Evolutionary conservation across 2,797 vertebrate genomes (phyloP).

Genomic region (Smutsia temminckii): DNA sequence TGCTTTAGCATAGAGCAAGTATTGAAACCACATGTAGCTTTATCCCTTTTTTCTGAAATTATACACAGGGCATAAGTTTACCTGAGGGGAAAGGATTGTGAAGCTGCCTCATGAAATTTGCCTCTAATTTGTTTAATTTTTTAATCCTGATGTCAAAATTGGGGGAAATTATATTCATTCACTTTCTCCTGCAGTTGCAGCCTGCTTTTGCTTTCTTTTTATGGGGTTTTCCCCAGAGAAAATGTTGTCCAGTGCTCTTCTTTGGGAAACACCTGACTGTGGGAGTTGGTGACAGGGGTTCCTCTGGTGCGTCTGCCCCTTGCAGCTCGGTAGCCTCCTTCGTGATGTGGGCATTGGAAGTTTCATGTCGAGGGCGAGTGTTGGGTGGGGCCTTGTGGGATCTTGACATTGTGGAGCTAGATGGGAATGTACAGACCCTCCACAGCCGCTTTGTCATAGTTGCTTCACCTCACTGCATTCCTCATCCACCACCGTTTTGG

Average conservation of each 20-base stretch:
- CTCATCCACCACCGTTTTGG: neutral
- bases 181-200: neutral
- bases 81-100: constrained; percentile 42
- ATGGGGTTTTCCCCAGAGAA: neutral
- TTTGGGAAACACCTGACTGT: neutral
- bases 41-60: constrained; percentile 57
- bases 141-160: constrained; percentile 40
- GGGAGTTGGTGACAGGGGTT: neutral
- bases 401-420: no score
- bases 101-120: constrained; percentile 33
- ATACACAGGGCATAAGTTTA: constrained; percentile 46
- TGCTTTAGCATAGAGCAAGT: constrained; percentile 46
- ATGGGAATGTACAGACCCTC: neutral
- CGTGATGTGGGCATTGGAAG: neutral
- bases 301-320: neutral
- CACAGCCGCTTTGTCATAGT: no score
- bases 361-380: neutral
- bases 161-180: neutral
- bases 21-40: constrained; percentile 53
- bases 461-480: neutral
- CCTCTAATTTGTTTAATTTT: constrained; percentile 47
- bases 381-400: neutral
- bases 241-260: neutral
- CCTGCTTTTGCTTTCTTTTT: neutral
- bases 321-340: neutral